These are phyloP conservation scores for Rhopalosiphum nymphaeae DNA, from an alignment of 2,888 invertebrate species.

Conservation along the genomic window DNA sequence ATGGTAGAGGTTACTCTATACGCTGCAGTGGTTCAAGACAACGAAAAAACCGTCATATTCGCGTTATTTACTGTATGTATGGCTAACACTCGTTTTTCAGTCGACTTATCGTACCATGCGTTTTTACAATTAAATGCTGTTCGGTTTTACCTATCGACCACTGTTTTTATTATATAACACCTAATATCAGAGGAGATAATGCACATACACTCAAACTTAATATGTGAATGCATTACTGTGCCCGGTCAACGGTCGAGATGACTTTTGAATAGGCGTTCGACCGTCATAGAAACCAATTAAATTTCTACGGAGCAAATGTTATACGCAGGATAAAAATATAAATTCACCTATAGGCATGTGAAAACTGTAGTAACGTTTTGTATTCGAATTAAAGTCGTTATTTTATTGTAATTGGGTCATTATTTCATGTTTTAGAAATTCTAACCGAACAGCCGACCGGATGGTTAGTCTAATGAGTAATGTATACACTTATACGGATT, in stretches of 20 bases:
- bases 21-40: not conserved
- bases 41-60: not conserved
- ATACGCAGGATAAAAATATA: not conserved
- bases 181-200: not conserved
- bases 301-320: not conserved
- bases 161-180: not conserved
- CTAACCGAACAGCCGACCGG: constrained; percentile 27
- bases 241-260: not conserved
- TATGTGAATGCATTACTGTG: not conserved
- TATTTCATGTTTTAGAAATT: constrained; percentile 32
- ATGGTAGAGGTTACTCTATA: not conserved
- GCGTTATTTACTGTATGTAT: not conserved
- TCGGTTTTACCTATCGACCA: not conserved
- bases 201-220: not conserved
- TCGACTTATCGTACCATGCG: not conserved
- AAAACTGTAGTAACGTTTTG: not conserved
- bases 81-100: not conserved
- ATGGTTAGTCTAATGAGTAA: constrained; percentile 45
- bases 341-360: not conserved
- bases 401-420: constrained; percentile 32
- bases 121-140: not conserved
- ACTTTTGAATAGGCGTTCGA: constrained; percentile 12
- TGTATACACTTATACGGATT: not conserved
- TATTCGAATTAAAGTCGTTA: constrained; percentile 10
- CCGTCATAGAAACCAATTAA: constrained; percentile 26